A percentile compares a stretch with the other conserved stretches of the same genome.
phyloP scores from a whole-genome alignment of 2,113 vertebrate genomes.

The Speoplatyrhinus poulsoni region DNA sequence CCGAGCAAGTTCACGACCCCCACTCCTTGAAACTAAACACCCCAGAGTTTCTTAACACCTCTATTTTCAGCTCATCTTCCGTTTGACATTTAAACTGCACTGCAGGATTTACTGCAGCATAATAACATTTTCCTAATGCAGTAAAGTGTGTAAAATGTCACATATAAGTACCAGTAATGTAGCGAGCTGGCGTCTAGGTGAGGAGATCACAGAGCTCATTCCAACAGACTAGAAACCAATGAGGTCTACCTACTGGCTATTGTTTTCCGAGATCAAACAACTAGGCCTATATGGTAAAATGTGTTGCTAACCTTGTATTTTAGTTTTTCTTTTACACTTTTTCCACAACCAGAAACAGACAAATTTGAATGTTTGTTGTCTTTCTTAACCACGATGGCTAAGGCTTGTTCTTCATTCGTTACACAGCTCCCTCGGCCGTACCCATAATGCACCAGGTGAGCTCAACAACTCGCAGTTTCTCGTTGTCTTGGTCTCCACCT shows the following conservation, averaged over 20 bases:
- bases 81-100: not conserved
- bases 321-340: no score
- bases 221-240: constrained; percentile 5
- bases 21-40: no score
- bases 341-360: no score
- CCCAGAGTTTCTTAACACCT: constrained; percentile 20
- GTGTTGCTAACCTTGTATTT: no score
- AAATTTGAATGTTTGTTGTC: no score
- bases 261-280: not conserved
- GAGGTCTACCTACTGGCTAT: not conserved
- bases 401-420: constrained; percentile 10
- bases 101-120: not conserved
- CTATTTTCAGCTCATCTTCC: constrained; percentile 36
- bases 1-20: no score
- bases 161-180: not conserved
- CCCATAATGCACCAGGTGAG: constrained; percentile 98
- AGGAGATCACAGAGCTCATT: no score
- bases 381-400: no score
- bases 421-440: constrained; percentile 89
- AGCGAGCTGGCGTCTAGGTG: not conserved
- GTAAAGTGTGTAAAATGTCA: constrained; percentile 13
- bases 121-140: not conserved
- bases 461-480: constrained; percentile 94
- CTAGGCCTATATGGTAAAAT: no score
- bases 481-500: constrained; percentile 91